phyloP scores from a whole-genome alignment of 2,797 vertebrate species.

The Gastrophryne carolinensis region DNA sequence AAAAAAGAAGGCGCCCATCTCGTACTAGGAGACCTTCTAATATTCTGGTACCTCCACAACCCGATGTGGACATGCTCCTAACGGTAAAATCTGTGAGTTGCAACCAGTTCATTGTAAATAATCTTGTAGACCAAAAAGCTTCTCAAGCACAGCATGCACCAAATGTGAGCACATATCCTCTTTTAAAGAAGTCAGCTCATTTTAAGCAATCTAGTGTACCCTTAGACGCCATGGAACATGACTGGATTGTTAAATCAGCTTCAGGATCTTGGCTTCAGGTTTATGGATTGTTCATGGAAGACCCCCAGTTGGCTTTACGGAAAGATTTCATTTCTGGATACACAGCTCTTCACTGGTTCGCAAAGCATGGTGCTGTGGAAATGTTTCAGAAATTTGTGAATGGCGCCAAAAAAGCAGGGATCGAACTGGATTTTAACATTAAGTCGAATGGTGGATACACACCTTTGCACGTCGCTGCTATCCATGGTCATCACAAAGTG shows the following conservation, averaged over 20 bases:
- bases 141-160: background rate
- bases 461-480: slow-evolving; percentile 86
- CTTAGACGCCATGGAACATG: slow-evolving; percentile 79
- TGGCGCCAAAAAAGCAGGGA: slow-evolving; percentile 67
- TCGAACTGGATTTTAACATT: slow-evolving; percentile 75
- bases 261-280: slow-evolving; percentile 77
- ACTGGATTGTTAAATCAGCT: slow-evolving; percentile 85
- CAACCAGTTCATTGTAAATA: background rate
- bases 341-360: slow-evolving; percentile 91
- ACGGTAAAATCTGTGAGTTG: background rate
- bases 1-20: slow-evolving; percentile 38
- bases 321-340: slow-evolving; percentile 90
- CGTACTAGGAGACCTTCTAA: slow-evolving; percentile 51
- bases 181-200: background rate
- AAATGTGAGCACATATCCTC: background rate
- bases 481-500: slow-evolving; percentile 81
- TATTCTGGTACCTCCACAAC: slow-evolving; percentile 25
- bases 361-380: slow-evolving; percentile 83
- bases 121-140: background rate
- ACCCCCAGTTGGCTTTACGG: slow-evolving; percentile 76
- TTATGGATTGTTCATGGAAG: slow-evolving; percentile 79
- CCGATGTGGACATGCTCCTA: slow-evolving; percentile 51
- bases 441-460: slow-evolving; percentile 84
- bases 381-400: slow-evolving; percentile 83
- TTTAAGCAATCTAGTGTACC: slow-evolving; percentile 69